These are phyloP conservation scores for Tiliacea citrago DNA, from an alignment of 2,888 invertebrate genomes.

Conservation along the genomic window DNA sequence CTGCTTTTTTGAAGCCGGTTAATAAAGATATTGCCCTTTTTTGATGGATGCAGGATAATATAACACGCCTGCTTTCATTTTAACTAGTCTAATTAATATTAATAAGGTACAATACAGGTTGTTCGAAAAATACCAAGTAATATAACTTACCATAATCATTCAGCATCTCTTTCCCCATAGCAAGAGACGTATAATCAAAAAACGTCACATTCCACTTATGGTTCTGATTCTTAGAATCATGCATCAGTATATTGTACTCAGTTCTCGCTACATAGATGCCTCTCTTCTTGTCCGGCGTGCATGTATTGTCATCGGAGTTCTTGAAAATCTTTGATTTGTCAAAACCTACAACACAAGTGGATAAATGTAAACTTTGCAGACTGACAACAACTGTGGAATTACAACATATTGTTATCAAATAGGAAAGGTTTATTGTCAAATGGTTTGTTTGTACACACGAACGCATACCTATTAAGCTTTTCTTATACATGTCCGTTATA, in stretches of 20 bases:
- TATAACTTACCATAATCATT: constrained; percentile 94
- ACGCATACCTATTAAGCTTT: not conserved
- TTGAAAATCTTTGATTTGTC: constrained; percentile 87
- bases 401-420: constrained; percentile 6
- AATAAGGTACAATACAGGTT: not conserved
- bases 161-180: constrained; percentile 94
- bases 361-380: constrained; percentile 22
- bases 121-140: not conserved
- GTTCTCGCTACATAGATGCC: constrained; percentile 96
- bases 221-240: constrained; percentile 93
- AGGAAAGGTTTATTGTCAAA: constrained; percentile 2
- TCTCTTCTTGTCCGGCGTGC: constrained; percentile 92
- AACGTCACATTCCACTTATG: constrained; percentile 99
- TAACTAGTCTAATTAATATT: too few species aligned
- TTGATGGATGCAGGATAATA: too few species aligned
- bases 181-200: constrained; percentile 97
- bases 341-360: constrained; percentile 78
- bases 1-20: too few species aligned
- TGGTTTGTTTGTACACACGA: not conserved
- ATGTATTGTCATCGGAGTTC: constrained; percentile 91
- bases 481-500: not conserved
- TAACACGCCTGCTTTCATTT: too few species aligned
- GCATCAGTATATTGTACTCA: constrained; percentile 98
- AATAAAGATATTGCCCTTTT: too few species aligned
- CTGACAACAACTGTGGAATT: constrained; percentile 1